Base-by-base conservation (phyloP, 2,797 vertebrate genomes). In the Knipowitschia caucasica region DNA sequence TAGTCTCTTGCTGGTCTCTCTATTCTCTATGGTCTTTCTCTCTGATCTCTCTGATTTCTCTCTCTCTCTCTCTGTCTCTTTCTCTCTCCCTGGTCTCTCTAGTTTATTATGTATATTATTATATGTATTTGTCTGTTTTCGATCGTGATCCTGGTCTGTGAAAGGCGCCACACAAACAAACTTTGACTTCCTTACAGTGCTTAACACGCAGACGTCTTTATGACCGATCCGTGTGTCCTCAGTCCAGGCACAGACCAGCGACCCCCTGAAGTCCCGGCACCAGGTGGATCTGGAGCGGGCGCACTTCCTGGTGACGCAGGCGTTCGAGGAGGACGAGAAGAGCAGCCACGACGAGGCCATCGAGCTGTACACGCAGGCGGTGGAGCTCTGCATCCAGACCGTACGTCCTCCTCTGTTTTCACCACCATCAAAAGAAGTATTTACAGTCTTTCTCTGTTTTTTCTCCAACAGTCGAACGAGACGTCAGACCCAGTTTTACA, bases 251-350 rank as follows among this genome's bases (percentile, higher is more conserved):
- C 94, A 98, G 86, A 94, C 86, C 64, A 91, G 64, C 20, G 95
- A 94, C 69, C 95, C 95, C 2, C 88, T 98, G 80, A 99, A 98
- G 80, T 92, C 93, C 43, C 94, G 95, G 50, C 93, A 99, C 53
- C 96, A 98, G 63, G 69, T 98, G 88, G 95, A 95, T 72, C 84
- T 99, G 68, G 96, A 99, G 69, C 93, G 95, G 0, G 95, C 97
- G 14, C 94, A 90, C 86, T 99, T 99, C 82, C 89, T 99, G 47
- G 95, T 98, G 63, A 99, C 94, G 0, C 95, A 99, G 83, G 97
- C 97, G 31, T 99, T 99, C 68, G 93, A 97, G 45, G 97, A 99
- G 80, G 97, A 99, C 38, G 95, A 94, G 67, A 96, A 96, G 76
- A 93, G 90, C 53, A 97, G 94, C 18, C 64, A 80, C 2, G 96